Base-by-base conservation (phyloP, 2,888 invertebrate species). In the Adela reaumurella region DNA sequence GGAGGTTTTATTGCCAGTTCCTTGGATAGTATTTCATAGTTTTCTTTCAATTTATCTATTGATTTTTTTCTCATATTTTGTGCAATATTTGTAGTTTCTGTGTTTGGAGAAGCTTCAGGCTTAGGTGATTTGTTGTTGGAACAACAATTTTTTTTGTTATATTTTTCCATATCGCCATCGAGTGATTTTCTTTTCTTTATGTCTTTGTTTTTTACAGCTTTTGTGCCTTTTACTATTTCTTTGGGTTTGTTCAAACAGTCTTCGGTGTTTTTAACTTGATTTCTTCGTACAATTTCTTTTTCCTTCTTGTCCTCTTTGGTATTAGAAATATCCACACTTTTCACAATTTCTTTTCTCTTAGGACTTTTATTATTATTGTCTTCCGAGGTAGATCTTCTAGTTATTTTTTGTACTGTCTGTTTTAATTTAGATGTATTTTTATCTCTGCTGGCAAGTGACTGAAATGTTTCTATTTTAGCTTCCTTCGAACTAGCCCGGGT, bases 391-490 rank as follows among this genome's bases (percentile, higher is more conserved):
- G 35, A 51, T 48, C 52, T 51, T 53, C 46, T 49, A 43, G 48
- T 50, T 51, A 6, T 46, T n/a, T 44, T 47, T 50, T 17, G 41
- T 24, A 47, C 45, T 50, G 49, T 50, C 52, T 20, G 19, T 47
- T 46, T 46, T 52, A 19, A 49, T 48, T n/a, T n/a, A 57, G 48
- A 57, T 58, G 54, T 70, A 74, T 56, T 70, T 64, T 50, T 72
- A 45, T 52, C 51, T 19, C 51, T 35, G n/a, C n/a, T n/a, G n/a
- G n/a, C n/a, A n/a, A n/a, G n/a, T n/a, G n/a, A n/a, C n/a, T n/a
- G n/a, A n/a, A n/a, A n/a, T n/a, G n/a, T n/a, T n/a, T n/a, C 19
- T 49, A 49, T 43, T 46, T 41, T 29, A 43, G 49, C 19, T 52
- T 49, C 45, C 46, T 52, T 14, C 6, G 4, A 8, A 24, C 24